Base-by-base conservation (phyloP, 2,888 invertebrate species). In the Aporophyla nigra region DNA sequence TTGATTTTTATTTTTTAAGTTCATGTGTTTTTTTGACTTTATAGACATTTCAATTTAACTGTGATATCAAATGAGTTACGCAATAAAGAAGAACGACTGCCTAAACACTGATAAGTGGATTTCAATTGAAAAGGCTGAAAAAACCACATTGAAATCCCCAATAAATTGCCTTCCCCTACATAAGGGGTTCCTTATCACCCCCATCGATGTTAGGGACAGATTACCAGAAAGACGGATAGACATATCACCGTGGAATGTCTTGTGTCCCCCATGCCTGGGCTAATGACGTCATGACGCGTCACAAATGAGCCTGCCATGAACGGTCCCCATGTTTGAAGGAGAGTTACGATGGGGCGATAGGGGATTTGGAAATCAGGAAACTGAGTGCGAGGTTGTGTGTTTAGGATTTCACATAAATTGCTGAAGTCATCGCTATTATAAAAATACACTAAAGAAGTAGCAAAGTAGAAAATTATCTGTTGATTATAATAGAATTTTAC, bases 281-380 rank as follows among this genome's bases (percentile, higher is more conserved):
- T 84, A 81, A 84, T 66, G 84, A 84, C 46, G 19, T 21, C 80
- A 69, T 80, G 81, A 78, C 59, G 65, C 61, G 56, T 33, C 84
- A 80, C 56, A 71, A 80, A 83, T 46, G 58, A 56, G 61, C 9
- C 79, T 80, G 72, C 33, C 67, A 21, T 54, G 27, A 83, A 83
- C 51, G 58, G 33, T 33, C 7, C 66, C 51, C 67, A 43, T 77
- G 33, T 62, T n/a, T 51, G 0, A 12, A 33, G 9, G 16, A 24
- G 51, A 54, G 14, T 59, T 68, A 67, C 27, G 54, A 66, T 66
- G 12, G 33, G 19, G 21, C 56, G 40, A 51, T 43, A 27, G 14
- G 46, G 40, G 24, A 24, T n/a, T 73, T 51, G 46, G 10, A 70
- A 70, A 65, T 59, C n/a, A 40, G n/a, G 21, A 21, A 43, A 5